These are phyloP conservation scores for Myodes glareolus DNA, from an alignment of 2,113 vertebrate species.

Conservation along the genomic window DNA sequence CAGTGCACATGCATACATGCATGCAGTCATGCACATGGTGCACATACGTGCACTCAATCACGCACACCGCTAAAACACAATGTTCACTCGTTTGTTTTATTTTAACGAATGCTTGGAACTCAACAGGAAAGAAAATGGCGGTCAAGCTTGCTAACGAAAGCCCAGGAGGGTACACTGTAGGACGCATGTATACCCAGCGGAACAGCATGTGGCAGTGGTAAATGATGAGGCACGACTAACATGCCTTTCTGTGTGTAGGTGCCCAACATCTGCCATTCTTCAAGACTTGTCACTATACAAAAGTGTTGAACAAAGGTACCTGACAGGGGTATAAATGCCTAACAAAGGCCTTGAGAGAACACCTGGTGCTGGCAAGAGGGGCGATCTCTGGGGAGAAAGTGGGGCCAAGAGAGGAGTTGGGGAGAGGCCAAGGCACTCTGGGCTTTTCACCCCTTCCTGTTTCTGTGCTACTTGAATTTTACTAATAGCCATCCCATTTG, in stretches of 20 bases:
- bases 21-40: background rate
- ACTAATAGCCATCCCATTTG: background rate
- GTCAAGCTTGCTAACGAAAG: background rate
- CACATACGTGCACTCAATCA: background rate
- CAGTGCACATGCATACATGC: background rate
- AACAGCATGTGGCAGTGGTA: rapidly evolving
- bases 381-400: background rate
- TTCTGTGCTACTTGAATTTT: background rate
- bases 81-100: background rate
- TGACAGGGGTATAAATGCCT: background rate
- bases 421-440: background rate
- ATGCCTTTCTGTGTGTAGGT: background rate
- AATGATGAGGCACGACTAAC: background rate
- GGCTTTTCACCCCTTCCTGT: background rate
- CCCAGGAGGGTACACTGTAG: background rate
- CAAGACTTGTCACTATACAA: background rate
- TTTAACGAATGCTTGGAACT: background rate
- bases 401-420: background rate
- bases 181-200: rapidly evolving
- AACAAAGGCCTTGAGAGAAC: background rate
- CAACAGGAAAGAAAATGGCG: background rate
- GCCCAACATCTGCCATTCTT: background rate
- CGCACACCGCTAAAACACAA: background rate
- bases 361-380: background rate
- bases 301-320: background rate